phyloP scores from a whole-genome alignment of 2,888 invertebrate species.

The Craniophora ligustri region DNA sequence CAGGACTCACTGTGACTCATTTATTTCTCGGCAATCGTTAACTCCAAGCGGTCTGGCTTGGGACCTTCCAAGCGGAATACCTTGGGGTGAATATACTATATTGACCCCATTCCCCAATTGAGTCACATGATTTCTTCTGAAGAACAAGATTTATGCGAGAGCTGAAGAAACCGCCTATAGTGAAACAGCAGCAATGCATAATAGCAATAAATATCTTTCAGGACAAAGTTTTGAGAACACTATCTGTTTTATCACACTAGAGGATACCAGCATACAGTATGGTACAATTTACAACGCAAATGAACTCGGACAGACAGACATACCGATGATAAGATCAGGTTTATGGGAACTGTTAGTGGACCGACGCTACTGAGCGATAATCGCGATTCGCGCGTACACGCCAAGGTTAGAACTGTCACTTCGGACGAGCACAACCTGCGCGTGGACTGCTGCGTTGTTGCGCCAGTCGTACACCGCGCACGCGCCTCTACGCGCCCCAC shows the following conservation, averaged over 20 bases:
- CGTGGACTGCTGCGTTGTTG: slow-evolving; percentile 60
- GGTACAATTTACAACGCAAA: slow-evolving; percentile 22
- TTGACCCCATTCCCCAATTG: slow-evolving; percentile 2
- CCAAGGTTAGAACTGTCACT: slow-evolving; percentile 81
- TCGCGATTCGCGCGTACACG: slow-evolving; percentile 61
- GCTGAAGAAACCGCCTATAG: background rate
- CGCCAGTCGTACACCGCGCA: slow-evolving; percentile 57
- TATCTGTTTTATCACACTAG: background rate
- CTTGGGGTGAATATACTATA: too few species aligned
- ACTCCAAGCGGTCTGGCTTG: background rate
- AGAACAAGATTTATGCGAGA: background rate
- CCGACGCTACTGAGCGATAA: slow-evolving; percentile 61
- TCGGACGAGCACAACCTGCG: slow-evolving; percentile 67
- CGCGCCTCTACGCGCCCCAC: slow-evolving; percentile 62
- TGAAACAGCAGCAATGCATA: background rate
- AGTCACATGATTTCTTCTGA: background rate
- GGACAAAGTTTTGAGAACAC: too few species aligned
- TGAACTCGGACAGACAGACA: slow-evolving; percentile 26
- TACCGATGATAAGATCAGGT: slow-evolving; percentile 59
- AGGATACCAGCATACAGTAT: slow-evolving; percentile 1
- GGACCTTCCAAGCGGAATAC: too few species aligned
- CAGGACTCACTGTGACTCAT: too few species aligned
- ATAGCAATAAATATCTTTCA: too few species aligned
- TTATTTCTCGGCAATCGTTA: background rate
- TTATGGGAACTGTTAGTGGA: slow-evolving; percentile 52